Evolutionary conservation across 2,113 vertebrate species (phyloP), one percentile per base, ranked within the genome.

Genomic region (Engraulis encrasicolus): DNA sequence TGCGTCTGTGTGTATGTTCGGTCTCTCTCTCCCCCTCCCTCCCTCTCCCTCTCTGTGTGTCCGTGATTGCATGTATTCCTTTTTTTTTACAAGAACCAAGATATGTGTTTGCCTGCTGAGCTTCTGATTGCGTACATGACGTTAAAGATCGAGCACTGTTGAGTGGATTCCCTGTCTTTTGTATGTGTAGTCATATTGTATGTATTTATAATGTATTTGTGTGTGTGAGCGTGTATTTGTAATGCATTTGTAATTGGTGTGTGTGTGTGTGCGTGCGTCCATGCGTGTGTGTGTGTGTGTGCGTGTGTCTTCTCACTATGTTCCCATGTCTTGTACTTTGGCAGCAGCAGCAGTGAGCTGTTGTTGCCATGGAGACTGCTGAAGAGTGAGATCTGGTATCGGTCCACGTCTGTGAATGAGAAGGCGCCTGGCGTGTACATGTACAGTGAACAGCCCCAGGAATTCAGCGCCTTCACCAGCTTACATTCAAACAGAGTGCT

Each of bases 361-460:
- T 88, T 48, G 23, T 84, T 17, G 4, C 23, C 84, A 74, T 89
- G 38, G 12, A 11, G 61, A 83, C 23, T 2, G 0, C 36, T 58
- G 84, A 86, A 92, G 18, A 94, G 88, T 1, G 61, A 90, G 83
- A 94, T 92, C 4, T 34, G 0, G 79, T 81, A 91, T 27, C 0
- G 0, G 11, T 90, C 85, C 0, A 0, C 0, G 17, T 93, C 93
- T 1, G 0, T 78, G 83, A 89, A 90, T 0, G 0, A 48, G 0
- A 52, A 4, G 0, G 37, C 0, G 2, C 52, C 1, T 0, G 0
- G n/a, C 0, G 38, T 48, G 45, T 79, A 81, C 20, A 71, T 78
- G 74, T 85, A 77, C 85, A 86, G 20, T 27, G 58, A 79, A 12
- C 87, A 86, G 23, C 81, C 37, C 77, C 79, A 81, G 0, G 48